phyloP scores from a whole-genome alignment of 2,888 invertebrate species.

The Lithophane leautieri region DNA sequence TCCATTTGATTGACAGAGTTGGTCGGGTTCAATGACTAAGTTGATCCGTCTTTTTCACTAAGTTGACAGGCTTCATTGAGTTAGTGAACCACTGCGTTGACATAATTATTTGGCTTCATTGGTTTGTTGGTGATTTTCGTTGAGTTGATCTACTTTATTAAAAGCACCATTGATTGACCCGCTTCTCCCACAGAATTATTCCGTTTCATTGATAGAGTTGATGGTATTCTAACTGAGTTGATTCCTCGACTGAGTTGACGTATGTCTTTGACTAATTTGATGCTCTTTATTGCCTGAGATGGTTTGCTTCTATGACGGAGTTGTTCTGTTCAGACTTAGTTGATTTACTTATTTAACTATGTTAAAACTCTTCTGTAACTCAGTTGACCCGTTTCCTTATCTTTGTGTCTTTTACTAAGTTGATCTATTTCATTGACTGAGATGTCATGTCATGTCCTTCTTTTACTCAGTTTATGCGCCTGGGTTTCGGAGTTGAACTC shows the following conservation, averaged over 20 bases:
- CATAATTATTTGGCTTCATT: background rate
- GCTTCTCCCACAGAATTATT: background rate
- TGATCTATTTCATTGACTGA: background rate
- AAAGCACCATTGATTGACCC: background rate
- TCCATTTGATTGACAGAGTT: background rate
- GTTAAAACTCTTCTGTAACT: background rate
- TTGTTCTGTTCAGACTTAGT: background rate
- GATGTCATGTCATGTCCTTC: background rate
- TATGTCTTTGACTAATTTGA: background rate
- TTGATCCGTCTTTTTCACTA: background rate
- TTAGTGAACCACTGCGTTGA: background rate
- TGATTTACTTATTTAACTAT: background rate
- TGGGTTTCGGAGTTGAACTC: background rate
- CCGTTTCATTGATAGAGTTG: background rate
- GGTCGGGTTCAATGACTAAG: background rate
- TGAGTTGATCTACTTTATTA: background rate
- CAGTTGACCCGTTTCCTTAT: background rate
- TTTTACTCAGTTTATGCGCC: background rate
- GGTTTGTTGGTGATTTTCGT: background rate
- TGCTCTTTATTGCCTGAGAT: background rate
- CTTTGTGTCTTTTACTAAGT: slow-evolving; percentile 1
- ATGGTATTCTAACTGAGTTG: background rate
- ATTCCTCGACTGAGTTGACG: background rate
- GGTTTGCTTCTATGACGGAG: background rate
- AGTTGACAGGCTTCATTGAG: background rate